These are phyloP conservation scores for Diarsia dahlii DNA, from an alignment of 2,888 invertebrate species.

Conservation along the genomic window DNA sequence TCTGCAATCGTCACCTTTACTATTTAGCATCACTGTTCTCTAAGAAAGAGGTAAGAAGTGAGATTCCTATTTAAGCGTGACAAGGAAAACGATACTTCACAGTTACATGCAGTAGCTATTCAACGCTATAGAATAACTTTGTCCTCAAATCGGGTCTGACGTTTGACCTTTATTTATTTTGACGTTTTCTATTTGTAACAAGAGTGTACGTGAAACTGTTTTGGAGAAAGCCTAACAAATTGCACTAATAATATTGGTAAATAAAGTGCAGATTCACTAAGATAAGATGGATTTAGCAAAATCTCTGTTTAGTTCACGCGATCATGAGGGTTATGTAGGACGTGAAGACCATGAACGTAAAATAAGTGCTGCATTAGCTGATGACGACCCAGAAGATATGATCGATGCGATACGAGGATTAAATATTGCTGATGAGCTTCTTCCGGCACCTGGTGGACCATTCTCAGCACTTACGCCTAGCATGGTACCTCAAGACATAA, in stretches of 20 bases:
- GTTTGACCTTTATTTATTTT: conserved; percentile 72
- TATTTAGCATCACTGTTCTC: background rate
- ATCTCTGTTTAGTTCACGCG: conserved; percentile 96
- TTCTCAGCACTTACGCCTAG: conserved; percentile 98
- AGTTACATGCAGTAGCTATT: background rate
- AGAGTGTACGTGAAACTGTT: conserved; percentile 56
- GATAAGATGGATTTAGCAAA: conserved; percentile 96
- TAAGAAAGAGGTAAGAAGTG: background rate
- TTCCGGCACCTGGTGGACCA: conserved; percentile 96
- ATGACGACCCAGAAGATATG: conserved; percentile 93
- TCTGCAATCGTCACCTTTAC: conserved; percentile 14
- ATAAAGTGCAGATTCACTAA: conserved; percentile 8
- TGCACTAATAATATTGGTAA: conserved; percentile 7
- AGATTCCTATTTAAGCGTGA: background rate
- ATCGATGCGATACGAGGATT: conserved; percentile 93
- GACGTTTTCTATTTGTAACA: conserved; percentile 60
- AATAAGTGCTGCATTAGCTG: conserved; percentile 94
- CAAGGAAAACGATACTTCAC: conserved; percentile 24
- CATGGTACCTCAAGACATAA: conserved; percentile 99
- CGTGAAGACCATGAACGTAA: conserved; percentile 96
- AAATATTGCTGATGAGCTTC: conserved; percentile 92
- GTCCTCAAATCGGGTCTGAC: conserved; percentile 44
- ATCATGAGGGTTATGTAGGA: conserved; percentile 97
- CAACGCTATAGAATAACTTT: conserved; percentile 13
- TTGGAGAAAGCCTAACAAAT: conserved; percentile 46